Conservation (phyloP, 2,888 invertebrate genomes). For the Drosophila silvestris region DNA sequence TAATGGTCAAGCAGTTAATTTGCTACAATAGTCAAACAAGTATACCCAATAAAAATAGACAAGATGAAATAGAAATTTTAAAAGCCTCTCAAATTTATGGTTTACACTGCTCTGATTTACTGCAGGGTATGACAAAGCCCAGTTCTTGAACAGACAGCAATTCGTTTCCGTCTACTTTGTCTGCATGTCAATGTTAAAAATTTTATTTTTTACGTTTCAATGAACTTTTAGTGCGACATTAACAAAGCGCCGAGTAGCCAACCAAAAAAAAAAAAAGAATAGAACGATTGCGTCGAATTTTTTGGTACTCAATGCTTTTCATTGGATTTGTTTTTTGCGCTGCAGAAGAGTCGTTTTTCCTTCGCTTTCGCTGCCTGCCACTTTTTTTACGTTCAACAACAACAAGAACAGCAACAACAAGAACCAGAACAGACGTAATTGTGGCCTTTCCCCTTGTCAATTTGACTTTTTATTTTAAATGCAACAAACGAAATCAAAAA, state of each 20-base stretch:
- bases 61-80: not conserved
- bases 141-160: not conserved
- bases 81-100: too few relatives aligned
- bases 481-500: slow-evolving; percentile 69
- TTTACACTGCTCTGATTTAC: not conserved
- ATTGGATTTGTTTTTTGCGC: slow-evolving; percentile 23
- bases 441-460: slow-evolving; percentile 64
- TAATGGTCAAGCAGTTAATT: not conserved
- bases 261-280: slow-evolving; percentile 27
- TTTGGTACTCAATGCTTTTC: slow-evolving; percentile 8
- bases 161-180: slow-evolving; percentile 28
- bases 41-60: not conserved
- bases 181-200: slow-evolving; percentile 53
- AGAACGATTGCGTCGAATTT: slow-evolving; percentile 19
- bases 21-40: not conserved
- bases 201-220: slow-evolving; percentile 68
- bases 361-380: slow-evolving; percentile 1
- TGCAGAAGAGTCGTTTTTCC: slow-evolving; percentile 36
- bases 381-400: slow-evolving; percentile 37
- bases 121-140: slow-evolving; percentile 5
- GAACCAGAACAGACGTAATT: slow-evolving; percentile 54
- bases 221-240: slow-evolving; percentile 73
- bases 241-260: slow-evolving; percentile 49
- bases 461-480: slow-evolving; percentile 71
- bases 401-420: slow-evolving; percentile 11